Evolutionary conservation across 1,140 invertebrate species (phyloP).

Genomic region (Platyscapa corneri): DNA sequence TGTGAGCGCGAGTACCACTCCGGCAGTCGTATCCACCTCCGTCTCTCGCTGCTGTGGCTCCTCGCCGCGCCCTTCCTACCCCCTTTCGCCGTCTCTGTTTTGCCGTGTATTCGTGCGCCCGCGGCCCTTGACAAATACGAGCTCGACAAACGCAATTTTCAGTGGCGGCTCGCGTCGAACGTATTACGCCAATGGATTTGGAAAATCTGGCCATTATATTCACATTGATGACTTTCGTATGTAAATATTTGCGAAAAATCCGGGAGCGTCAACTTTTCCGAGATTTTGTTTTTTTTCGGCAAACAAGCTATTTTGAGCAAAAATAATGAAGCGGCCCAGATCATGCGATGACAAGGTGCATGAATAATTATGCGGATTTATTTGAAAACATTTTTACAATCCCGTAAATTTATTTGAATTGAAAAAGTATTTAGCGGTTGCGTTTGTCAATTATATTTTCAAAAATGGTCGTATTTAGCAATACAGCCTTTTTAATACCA

Average conservation of each 20-base stretch:
- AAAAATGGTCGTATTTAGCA: no score
- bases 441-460: no score
- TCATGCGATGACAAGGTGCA: neutral
- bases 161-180: slow-evolving; percentile 18
- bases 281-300: neutral
- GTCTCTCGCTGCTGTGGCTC: neutral
- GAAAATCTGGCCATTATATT: slow-evolving; percentile 4
- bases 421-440: neutral
- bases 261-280: neutral
- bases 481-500: no score
- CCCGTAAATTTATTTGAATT: neutral
- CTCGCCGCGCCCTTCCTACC: neutral
- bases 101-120: neutral
- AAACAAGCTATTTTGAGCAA: neutral
- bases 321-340: neutral
- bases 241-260: neutral
- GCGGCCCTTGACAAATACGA: slow-evolving; percentile 35
- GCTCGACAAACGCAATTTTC: slow-evolving; percentile 19
- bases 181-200: slow-evolving; percentile 22
- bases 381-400: neutral
- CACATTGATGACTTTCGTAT: neutral
- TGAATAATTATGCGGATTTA: neutral
- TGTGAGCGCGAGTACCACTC: neutral
- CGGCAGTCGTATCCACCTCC: neutral
- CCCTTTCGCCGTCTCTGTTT: neutral